phyloP scores from a whole-genome alignment of 2,888 invertebrate genomes.

The Strigamia maritima region DNA sequence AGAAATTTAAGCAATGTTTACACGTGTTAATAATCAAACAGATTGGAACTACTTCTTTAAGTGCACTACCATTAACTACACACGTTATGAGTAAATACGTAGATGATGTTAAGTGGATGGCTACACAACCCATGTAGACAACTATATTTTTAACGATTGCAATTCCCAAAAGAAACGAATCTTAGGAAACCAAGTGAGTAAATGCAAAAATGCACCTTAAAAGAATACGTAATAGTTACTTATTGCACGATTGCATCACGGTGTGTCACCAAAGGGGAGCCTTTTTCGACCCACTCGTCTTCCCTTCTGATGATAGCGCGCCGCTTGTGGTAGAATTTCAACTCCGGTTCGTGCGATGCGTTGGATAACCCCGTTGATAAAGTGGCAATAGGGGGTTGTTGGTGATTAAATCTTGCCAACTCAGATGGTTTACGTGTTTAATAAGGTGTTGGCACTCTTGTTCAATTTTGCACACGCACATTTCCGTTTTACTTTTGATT shows the following conservation, averaged over 20 bases:
- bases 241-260: constrained; percentile 36
- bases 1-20: neutral
- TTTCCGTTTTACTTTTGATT: constrained; percentile 14
- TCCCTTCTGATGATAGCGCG: constrained; percentile 20
- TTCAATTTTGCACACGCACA: constrained; percentile 13
- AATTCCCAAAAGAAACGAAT: constrained; percentile 29
- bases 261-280: neutral
- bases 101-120: constrained; percentile 37
- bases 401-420: neutral
- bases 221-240: neutral
- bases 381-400: neutral
- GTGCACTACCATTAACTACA: constrained; percentile 7
- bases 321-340: constrained; percentile 35
- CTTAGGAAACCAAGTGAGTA: constrained; percentile 35
- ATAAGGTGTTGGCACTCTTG: neutral
- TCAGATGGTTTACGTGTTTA: neutral
- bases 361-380: constrained; percentile 11
- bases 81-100: constrained; percentile 37
- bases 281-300: constrained; percentile 37
- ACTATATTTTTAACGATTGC: constrained; percentile 32
- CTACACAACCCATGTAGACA: constrained; percentile 16
- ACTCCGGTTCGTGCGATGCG: constrained; percentile 18
- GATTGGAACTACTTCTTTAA: constrained; percentile 25
- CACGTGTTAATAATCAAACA: neutral
- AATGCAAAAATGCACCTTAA: constrained; percentile 31